Evolutionary conservation across 2,113 vertebrate genomes (phyloP).

Genomic region (Cardinalis cardinalis): DNA sequence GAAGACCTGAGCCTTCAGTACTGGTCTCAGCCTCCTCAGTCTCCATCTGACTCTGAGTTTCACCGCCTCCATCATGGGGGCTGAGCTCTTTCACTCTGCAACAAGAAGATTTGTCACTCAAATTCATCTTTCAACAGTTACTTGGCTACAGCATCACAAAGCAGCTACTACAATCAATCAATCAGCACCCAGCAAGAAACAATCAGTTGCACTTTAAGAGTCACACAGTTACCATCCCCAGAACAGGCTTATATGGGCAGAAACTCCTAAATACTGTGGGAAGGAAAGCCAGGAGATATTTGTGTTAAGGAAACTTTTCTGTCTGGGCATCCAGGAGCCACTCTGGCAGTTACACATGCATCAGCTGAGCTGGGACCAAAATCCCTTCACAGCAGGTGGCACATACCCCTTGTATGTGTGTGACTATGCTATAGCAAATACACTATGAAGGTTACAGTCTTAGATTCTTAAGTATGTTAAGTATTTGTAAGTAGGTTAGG

Average conservation of each 20-base stretch:
- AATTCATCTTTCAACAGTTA: neutral
- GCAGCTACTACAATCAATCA: conserved; percentile 42
- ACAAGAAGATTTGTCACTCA: neutral
- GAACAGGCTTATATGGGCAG: neutral
- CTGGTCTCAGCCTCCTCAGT: conserved; percentile 50
- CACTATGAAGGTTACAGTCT: neutral
- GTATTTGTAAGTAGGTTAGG: neutral
- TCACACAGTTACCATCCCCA: neutral
- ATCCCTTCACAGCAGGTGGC: neutral
- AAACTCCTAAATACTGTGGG: neutral
- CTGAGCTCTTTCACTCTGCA: conserved; percentile 80
- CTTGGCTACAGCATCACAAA: neutral
- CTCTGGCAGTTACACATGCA: neutral
- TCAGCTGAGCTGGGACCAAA: neutral
- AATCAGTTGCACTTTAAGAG: neutral
- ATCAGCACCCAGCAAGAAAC: neutral
- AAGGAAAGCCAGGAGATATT: neutral
- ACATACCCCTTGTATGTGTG: neutral
- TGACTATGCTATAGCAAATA: neutral
- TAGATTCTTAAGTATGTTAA: neutral
- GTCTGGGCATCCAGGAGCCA: neutral
- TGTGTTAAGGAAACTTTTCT: neutral
- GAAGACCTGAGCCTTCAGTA: neutral
- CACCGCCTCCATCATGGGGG: conserved; percentile 57
- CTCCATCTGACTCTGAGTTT: conserved; percentile 72